Evolutionary conservation across 2,888 invertebrate genomes (phyloP), one percentile per base, ranked within the genome.

Genomic region (Erannis defoliaria): DNA sequence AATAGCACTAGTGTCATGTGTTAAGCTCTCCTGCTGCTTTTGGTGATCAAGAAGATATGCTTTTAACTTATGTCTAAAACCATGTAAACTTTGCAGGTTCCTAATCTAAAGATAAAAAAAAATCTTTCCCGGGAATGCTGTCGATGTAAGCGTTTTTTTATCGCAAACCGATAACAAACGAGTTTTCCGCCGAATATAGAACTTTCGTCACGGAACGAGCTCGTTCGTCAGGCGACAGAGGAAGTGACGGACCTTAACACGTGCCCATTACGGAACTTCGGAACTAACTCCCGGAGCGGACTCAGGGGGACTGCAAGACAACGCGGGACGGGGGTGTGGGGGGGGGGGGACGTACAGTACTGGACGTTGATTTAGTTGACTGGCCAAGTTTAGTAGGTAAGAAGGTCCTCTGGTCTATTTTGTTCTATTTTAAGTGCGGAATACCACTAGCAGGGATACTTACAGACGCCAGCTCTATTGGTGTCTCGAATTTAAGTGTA

Each of bases 201-300:
- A 45, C 26, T 45, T 45, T 26, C 26, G 10, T 45, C 26, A 16
- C 43, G 43, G 40, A 40, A 40, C 12, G 40, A 40, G 40, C 19
- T 38, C 19, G 12, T 19, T 23, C 21, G 40, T 42, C 42, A 12
- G 50, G 53, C 12, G 31, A 42, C 29, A 21, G 40, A 31, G 21
- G 16, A 35, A 45, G 43, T 54, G 43, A 54, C 43, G 43, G 35
- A 18, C 35, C 9, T 35, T 35, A 37, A 55, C 55, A 46, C 37
- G 55, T 19, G 45, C 55, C 45, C 40, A 45, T 46, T 55, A 48
- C 10, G 9, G 9, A 58, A 65, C 57, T 65, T 57, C 1, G n/a
- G 12, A 54, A 55, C 21, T 18, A 19, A 50, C 33, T 35, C 21
- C 6, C 12, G 5, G 55, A 45, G 33, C 43, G 29, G 26, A 40